Conservation (phyloP, 2,797 vertebrate species). For the Rhinoraja longicauda region DNA sequence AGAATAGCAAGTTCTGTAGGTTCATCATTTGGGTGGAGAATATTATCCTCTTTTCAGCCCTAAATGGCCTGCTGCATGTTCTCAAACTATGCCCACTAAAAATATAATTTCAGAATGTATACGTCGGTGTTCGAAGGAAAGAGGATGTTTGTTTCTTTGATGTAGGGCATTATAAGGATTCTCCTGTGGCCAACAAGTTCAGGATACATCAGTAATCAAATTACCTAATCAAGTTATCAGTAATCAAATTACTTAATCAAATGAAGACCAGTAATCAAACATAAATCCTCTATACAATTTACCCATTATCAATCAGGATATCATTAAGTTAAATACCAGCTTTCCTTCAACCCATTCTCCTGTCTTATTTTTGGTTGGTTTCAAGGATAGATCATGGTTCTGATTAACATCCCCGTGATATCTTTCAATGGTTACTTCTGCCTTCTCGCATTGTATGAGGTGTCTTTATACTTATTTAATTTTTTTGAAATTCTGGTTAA, state of each 20-base stretch:
- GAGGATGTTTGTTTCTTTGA: not conserved
- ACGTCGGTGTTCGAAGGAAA: not conserved
- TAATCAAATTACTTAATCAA: no score
- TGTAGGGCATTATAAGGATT: slow-evolving; percentile 1
- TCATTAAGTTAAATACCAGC: slow-evolving; percentile 23
- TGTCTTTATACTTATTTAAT: not conserved
- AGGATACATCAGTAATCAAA: no score
- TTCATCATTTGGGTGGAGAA: no score
- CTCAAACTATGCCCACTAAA: no score
- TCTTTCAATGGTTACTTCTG: not conserved
- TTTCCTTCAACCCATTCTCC: slow-evolving; percentile 7
- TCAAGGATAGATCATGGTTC: not conserved
- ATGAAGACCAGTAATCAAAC: slow-evolving; percentile 21
- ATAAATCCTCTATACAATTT: slow-evolving; percentile 4
- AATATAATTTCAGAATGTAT: no score
- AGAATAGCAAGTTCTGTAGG: no score
- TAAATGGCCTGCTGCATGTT: no score
- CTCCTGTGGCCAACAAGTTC: not conserved
- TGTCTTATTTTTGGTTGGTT: not conserved
- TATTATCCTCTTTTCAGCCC: no score
- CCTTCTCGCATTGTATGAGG: no score
- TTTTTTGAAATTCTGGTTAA: not conserved
- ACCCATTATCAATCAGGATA: not conserved
- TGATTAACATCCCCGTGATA: not conserved
- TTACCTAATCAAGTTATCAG: no score